Evolutionary conservation across 2,113 vertebrate genomes (phyloP).

Genomic region (Carassius auratus): DNA sequence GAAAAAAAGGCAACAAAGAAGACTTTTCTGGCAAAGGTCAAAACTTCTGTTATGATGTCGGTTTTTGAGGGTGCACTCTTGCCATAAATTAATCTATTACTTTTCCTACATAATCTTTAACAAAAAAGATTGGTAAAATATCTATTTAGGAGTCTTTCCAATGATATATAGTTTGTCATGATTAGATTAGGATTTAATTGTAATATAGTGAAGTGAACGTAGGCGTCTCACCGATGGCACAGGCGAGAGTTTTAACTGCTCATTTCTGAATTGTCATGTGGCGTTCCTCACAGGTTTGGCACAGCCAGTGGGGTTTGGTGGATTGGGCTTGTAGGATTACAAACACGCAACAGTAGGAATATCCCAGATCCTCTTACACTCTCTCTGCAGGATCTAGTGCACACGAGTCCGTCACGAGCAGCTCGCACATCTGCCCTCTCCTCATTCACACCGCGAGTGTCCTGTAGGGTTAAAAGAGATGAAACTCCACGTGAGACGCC

Average conservation of each 20-base stretch:
- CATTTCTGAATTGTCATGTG: not conserved
- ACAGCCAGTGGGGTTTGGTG: not conserved
- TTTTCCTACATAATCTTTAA: too few species aligned
- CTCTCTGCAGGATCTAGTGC: not conserved
- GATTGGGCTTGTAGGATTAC: not conserved
- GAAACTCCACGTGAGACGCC: not conserved
- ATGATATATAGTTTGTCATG: too few species aligned
- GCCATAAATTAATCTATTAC: too few species aligned
- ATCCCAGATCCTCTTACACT: slow-evolving; percentile 8
- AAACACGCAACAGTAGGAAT: not conserved
- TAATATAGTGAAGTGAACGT: too few species aligned
- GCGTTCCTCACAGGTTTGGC: not conserved
- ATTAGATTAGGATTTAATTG: too few species aligned
- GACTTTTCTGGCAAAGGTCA: too few species aligned
- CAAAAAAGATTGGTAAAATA: too few species aligned
- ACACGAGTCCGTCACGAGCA: not conserved
- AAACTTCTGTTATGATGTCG: too few species aligned
- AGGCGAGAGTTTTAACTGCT: not conserved
- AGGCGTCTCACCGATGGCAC: too few species aligned
- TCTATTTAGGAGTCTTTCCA: too few species aligned
- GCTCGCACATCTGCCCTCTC: not conserved
- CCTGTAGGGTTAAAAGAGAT: slow-evolving; percentile 18
- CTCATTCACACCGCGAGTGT: not conserved
- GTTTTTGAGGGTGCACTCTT: too few species aligned
- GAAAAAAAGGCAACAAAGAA: too few species aligned